Evolutionary conservation across 2,113 vertebrate genomes (phyloP), one percentile per base, ranked within the genome.

Genomic region (Daubentonia madagascariensis): DNA sequence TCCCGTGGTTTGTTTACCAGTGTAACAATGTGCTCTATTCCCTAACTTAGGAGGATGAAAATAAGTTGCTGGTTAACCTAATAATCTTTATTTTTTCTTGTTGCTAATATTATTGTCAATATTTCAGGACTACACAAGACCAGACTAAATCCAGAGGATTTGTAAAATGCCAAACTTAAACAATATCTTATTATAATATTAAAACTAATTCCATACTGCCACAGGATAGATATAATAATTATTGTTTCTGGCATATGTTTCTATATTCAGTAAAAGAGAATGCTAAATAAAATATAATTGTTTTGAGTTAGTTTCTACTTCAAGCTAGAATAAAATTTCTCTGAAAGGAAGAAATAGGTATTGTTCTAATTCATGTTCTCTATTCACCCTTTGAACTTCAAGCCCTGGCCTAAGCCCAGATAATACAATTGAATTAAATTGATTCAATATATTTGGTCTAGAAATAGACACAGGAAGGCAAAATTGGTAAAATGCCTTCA

Each of bases 1-100:
- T 3, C 45, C 40, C 11, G 11, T 17, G 4, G 12, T 1, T 14
- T 23, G 23, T 57, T 78, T 14, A 8, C 4, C 14, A 3, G 3
- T 1, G 22, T 7, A 50, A 8, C 28, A 37, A 45, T 18, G 32
- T 11, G 18, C 14, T 43, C 50, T 30, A 0, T 48, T 14, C 25
- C 20, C 45, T 8, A 22, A 43, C n/a, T n/a, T 23, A 5, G 18
- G 22, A 52, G 65, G 28, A 48, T 1, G 14, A 54, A 30, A 43
- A 11, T 10, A 35, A 67, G 16, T 35, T 35, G 30, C 12, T 54
- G 3, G 35, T 68, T n/a, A 67, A 50, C 28, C 63, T 30, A 1
- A 16, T 37, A n/a, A 18, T 18, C 35, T 75, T 35, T n/a, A 14
- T 23, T 59, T 22, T 75, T 61, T 37, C 61, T 23, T 48, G 17